phyloP scores from a whole-genome alignment of 2,797 vertebrate genomes.

The Oreochromis mossambicus region DNA sequence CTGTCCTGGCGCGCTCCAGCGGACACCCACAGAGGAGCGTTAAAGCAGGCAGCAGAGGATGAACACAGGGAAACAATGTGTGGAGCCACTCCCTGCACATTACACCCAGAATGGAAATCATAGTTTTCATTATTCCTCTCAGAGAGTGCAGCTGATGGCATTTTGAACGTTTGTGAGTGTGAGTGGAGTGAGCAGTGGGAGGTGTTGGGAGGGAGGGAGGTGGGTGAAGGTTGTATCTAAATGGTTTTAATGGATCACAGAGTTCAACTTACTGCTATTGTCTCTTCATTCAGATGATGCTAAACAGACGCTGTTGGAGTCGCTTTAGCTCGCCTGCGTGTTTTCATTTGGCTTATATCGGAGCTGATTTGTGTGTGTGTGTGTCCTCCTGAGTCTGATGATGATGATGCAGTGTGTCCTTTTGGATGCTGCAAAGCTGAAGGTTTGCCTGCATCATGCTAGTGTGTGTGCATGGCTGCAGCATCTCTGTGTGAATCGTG shows the following conservation, averaged over 20 bases:
- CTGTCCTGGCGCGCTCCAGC: background rate
- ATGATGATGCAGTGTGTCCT: background rate
- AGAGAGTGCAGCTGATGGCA: background rate
- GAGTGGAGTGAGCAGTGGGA: background rate
- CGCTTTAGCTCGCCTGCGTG: background rate
- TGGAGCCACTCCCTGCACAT: slow-evolving; percentile 46
- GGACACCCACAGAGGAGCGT: background rate
- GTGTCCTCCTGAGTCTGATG: background rate
- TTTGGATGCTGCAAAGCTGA: background rate
- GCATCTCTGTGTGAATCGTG: background rate
- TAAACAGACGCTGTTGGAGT: background rate
- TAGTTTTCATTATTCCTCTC: slow-evolving; percentile 6
- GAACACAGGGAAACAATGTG: background rate
- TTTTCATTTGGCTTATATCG: background rate
- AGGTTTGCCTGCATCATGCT: accelerated
- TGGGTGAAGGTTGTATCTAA: background rate
- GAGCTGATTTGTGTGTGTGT: background rate
- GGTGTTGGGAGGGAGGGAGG: background rate
- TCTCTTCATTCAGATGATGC: background rate
- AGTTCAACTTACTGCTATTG: background rate
- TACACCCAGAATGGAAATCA: slow-evolving; percentile 10
- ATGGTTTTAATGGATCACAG: background rate
- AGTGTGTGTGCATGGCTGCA: background rate
- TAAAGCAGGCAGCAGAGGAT: background rate
- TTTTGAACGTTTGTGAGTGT: background rate